phyloP scores from a whole-genome alignment of 2,113 vertebrate species.

The Raphicerus campestris region DNA sequence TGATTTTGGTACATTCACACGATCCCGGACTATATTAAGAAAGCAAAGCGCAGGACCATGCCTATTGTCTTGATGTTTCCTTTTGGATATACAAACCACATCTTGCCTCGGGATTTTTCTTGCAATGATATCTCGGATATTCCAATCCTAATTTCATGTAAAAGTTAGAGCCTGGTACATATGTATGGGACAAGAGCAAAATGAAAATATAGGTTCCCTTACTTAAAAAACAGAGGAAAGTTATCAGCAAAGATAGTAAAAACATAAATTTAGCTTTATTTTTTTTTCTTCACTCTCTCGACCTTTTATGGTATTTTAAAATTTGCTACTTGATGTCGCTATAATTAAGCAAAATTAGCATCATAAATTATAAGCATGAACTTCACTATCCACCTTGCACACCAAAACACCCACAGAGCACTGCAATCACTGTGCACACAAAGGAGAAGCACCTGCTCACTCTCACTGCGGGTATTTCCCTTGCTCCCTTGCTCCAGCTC shows the following conservation, averaged over 20 bases:
- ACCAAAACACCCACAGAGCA: background rate
- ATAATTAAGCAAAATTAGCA: background rate
- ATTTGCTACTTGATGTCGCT: background rate
- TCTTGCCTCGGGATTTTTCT: background rate
- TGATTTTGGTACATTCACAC: background rate
- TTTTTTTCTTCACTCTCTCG: background rate
- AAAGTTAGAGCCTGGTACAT: background rate
- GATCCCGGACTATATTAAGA: background rate
- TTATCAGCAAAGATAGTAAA: background rate
- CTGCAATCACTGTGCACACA: fast-evolving
- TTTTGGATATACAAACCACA: background rate
- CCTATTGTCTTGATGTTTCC: background rate
- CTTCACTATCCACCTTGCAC: background rate
- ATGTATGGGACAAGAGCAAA: background rate
- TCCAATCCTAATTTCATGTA: background rate
- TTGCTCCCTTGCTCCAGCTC: too few relatives aligned
- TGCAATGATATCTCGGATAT: background rate
- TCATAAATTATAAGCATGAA: background rate
- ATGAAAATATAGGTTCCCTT: background rate
- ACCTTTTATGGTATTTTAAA: background rate
- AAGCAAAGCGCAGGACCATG: background rate
- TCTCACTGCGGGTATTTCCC: background rate
- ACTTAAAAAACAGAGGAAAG: background rate
- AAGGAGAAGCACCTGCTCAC: background rate
- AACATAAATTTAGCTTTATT: background rate